phyloP scores from a whole-genome alignment of 2,797 vertebrate species.

The Crypturellus tataupa region DNA sequence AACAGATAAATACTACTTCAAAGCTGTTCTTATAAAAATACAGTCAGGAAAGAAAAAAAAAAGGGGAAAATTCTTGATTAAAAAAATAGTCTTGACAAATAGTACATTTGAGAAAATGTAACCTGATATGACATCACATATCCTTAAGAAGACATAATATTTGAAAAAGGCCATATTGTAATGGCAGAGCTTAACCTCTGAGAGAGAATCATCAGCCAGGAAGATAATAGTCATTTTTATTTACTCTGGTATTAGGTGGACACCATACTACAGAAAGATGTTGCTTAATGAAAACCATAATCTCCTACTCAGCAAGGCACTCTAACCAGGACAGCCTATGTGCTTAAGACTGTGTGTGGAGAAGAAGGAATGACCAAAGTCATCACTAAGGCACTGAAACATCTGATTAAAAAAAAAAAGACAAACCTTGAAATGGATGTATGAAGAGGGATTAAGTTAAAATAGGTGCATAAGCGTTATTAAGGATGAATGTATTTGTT shows the following conservation, averaged over 20 bases:
- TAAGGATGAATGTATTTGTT: background rate
- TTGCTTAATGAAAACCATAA: background rate
- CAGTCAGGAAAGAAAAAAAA: constrained; percentile 1
- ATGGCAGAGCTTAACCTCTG: background rate
- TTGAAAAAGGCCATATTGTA: background rate
- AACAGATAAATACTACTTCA: background rate
- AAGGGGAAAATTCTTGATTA: background rate
- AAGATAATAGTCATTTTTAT: background rate
- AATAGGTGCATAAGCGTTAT: too few species aligned
- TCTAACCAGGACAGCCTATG: background rate
- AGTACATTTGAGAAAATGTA: background rate
- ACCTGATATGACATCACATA: constrained; percentile 14
- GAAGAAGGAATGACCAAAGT: background rate
- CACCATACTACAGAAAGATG: background rate
- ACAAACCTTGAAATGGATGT: background rate
- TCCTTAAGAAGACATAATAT: background rate
- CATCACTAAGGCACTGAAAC: background rate
- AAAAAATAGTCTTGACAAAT: background rate
- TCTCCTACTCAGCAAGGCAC: background rate
- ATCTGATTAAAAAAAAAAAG: background rate
- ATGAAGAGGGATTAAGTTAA: background rate
- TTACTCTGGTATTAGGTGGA: background rate
- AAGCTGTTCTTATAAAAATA: background rate
- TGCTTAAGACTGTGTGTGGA: background rate
- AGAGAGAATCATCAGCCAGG: background rate